A percentile compares a stretch with the other conserved stretches of the same genome.
Conservation (phyloP, 2,797 vertebrate species). For the Gymnothorax javanicus region DNA sequence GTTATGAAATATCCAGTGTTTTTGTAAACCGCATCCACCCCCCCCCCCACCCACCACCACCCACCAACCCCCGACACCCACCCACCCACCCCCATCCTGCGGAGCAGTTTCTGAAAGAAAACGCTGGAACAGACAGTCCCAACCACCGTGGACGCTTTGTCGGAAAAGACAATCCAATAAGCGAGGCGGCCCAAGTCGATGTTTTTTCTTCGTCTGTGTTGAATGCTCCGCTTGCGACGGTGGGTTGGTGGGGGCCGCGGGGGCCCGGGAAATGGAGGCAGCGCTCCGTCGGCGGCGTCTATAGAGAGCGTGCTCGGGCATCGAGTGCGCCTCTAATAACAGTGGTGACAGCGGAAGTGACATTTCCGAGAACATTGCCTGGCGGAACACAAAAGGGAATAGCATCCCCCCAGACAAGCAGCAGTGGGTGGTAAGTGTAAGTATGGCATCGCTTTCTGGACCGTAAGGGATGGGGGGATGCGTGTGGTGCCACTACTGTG, state of each 20-base stretch:
- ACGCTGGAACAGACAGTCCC: slow-evolving; percentile 35
- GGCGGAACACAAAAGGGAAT: background rate
- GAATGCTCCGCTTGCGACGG: background rate
- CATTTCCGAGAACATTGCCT: background rate
- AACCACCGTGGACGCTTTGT: slow-evolving; percentile 41
- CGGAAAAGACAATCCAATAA: slow-evolving; percentile 63
- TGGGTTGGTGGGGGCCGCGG: background rate
- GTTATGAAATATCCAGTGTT: background rate
- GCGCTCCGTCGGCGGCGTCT: background rate
- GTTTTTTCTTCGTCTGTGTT: slow-evolving; percentile 33
- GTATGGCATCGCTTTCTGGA: background rate
- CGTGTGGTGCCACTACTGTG: background rate
- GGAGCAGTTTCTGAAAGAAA: slow-evolving; percentile 29
- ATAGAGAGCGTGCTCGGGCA: background rate
- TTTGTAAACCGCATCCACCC: slow-evolving; percentile 16
- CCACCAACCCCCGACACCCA: no score
- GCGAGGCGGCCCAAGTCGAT: slow-evolving; percentile 39
- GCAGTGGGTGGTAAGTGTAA: background rate
- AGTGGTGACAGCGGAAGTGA: background rate
- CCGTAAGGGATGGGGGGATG: background rate
- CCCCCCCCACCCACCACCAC: background rate
- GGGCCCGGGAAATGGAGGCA: background rate
- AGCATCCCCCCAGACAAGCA: background rate
- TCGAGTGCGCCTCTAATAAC: background rate
- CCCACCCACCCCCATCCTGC: background rate